These are phyloP conservation scores for Pollenia angustigena DNA, from an alignment of 2,888 invertebrate genomes.

Conservation along the genomic window DNA sequence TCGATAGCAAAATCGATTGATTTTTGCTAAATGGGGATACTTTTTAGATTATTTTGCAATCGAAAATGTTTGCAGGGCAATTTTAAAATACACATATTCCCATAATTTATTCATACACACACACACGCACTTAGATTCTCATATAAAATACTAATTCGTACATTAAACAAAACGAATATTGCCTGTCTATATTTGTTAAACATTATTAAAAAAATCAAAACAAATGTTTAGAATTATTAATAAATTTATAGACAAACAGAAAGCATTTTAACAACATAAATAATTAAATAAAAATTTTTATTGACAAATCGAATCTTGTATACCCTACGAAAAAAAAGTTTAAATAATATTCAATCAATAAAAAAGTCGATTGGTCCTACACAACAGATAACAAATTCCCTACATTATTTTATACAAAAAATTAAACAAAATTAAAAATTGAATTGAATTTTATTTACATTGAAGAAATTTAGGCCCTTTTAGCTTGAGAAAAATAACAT, in stretches of 20 bases:
- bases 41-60: too few relatives aligned
- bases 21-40: not conserved
- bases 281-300: not conserved
- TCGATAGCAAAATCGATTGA: too few relatives aligned
- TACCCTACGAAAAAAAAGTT: not conserved
- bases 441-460: too few relatives aligned
- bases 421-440: too few relatives aligned
- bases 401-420: too few relatives aligned
- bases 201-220: conserved; percentile 35
- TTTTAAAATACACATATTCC: not conserved
- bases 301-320: not conserved
- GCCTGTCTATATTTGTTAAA: conserved; percentile 50
- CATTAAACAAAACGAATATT: conserved; percentile 45
- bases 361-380: too few relatives aligned
- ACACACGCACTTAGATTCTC: not conserved
- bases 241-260: conserved; percentile 34
- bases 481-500: too few relatives aligned
- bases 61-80: too few relatives aligned
- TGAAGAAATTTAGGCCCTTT: too few relatives aligned
- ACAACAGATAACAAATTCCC: too few relatives aligned
- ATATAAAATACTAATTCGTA: not conserved
- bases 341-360: too few relatives aligned
- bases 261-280: conserved; percentile 2
- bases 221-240: conserved; percentile 60
- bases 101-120: conserved; percentile 14